Base-by-base conservation (phyloP, 2,888 invertebrate genomes). In the Andrena camellia region DNA sequence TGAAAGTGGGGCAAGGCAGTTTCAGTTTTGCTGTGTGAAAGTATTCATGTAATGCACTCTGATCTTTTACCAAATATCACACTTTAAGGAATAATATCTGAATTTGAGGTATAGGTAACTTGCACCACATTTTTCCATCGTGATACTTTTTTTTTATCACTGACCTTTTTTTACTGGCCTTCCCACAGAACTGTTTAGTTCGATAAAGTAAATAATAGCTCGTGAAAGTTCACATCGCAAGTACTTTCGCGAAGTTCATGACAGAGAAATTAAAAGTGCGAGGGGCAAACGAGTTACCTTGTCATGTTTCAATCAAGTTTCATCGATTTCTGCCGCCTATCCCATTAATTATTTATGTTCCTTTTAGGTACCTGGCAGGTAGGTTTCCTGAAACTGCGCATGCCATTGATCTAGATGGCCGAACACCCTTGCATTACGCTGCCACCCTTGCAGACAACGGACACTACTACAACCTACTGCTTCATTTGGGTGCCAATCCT, bases 391-490 rank as follows among this genome's bases (percentile, higher is more conserved):
- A 98, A 95, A 98, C 98, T 17, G 95, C 97, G 66, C 97, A 97
- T 83, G 96, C 97, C 72, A 95, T 96, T 66, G 98, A 98, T 94
- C 95, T 96, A 88, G 96, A 97, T 93, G 97, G 97, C 63, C 95
- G 98, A 88, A 98, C 98, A n/a, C 96, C 98, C 0, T 95, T 98
- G 84, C 98, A 98, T 94, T 98, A 98, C 92, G 97, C 98, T 1
- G 97, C 98, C 2, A 96, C 97, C 13, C 94, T 98, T 78, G 96
- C 96, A 57, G 98, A 98, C 91, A 98, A 98, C 91, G 97, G 97
- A 0, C 97, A 98, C 93, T 97, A 97, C 92, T 98, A 97, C 93
- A 97, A 97, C 93, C 95, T 98, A 72, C 95, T 99, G 69, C 95
- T 97, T 86, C 97, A 98, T 92, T 95, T 98, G 77, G 99, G 98